phyloP scores from a whole-genome alignment of 2,797 vertebrate species.

The Eurystomus glaucurus region DNA sequence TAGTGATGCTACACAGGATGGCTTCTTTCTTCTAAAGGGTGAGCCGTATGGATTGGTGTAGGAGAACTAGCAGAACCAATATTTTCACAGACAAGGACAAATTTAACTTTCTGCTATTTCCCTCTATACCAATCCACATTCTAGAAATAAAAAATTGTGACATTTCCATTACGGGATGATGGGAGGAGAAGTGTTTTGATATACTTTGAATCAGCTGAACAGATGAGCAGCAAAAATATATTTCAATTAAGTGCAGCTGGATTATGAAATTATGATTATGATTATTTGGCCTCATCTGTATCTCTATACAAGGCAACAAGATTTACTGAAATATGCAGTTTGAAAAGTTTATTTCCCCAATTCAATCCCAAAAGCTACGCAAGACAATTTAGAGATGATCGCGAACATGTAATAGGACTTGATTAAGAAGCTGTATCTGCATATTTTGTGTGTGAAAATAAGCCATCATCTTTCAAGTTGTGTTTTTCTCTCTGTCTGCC shows the following conservation, averaged over 20 bases:
- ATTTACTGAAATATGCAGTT: neutral
- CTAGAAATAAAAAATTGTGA: conserved; percentile 47
- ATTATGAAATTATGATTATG: neutral
- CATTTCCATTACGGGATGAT: neutral
- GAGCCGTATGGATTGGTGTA: conserved; percentile 86
- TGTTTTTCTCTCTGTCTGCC: conserved; percentile 47
- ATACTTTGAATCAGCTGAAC: neutral
- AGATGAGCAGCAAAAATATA: conserved; percentile 19
- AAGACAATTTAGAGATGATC: neutral
- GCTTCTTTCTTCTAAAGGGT: conserved; percentile 74
- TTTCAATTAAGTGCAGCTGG: neutral
- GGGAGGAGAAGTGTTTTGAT: neutral
- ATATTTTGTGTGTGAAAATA: conserved; percentile 25
- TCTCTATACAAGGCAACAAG: neutral
- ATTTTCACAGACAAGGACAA: conserved; percentile 88
- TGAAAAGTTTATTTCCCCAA: neutral
- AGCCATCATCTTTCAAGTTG: conserved; percentile 42
- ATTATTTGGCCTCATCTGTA: neutral
- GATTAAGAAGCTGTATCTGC: neutral
- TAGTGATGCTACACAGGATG: conserved; percentile 59
- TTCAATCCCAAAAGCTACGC: neutral
- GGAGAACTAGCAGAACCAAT: conserved; percentile 88
- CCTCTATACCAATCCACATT: conserved; percentile 87
- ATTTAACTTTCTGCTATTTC: conserved; percentile 89
- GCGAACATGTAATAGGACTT: neutral